Evolutionary conservation across 2,888 invertebrate species (phyloP).

Genomic region (Apantesis nais): DNA sequence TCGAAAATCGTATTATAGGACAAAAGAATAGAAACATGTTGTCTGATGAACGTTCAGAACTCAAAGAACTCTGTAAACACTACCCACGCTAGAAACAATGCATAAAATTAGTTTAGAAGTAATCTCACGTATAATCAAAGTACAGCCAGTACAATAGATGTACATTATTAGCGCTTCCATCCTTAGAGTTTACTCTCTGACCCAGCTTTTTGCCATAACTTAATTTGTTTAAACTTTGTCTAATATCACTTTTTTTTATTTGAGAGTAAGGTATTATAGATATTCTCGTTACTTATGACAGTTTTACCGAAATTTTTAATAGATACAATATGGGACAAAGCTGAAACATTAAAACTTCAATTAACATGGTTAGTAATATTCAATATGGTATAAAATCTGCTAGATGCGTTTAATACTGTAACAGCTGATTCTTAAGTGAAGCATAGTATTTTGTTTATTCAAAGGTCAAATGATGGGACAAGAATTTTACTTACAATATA

Average conservation of each 20-base stretch:
- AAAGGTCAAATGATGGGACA: neutral
- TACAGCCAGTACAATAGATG: neutral
- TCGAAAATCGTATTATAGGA: neutral
- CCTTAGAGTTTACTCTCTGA: too few species aligned
- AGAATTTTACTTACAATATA: neutral
- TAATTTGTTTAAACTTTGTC: neutral
- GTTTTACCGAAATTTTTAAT: neutral
- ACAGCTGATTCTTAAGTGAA: neutral
- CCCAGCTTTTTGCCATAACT: too few species aligned
- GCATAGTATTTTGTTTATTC: neutral
- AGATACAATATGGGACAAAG: neutral
- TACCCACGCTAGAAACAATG: neutral
- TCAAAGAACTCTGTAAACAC: neutral
- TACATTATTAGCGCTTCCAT: neutral
- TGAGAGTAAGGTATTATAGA: neutral
- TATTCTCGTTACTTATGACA: neutral
- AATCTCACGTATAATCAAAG: neutral
- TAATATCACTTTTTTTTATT: neutral
- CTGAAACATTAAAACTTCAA: neutral
- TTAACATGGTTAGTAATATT: neutral
- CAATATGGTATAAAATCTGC: neutral
- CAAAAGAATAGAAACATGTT: neutral
- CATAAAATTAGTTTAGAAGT: neutral
- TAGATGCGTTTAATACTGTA: neutral
- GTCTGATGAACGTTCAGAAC: neutral